A percentile compares a stretch with the other conserved stretches of the same genome.
Conservation (phyloP, 2,888 invertebrate species). For the Diarsia mendica region DNA sequence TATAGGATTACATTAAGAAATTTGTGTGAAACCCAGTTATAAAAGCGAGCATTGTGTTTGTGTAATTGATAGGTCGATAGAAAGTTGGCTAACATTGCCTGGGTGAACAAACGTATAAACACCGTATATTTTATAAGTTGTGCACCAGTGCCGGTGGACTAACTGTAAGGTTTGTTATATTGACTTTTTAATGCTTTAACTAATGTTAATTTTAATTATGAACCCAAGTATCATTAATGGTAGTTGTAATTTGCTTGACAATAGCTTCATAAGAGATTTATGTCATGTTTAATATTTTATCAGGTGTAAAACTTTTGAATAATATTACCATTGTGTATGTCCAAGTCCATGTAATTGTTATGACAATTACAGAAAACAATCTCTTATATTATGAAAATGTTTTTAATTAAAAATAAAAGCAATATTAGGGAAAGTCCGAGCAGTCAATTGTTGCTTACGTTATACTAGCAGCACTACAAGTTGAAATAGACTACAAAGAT, state of each 20-base stretch:
- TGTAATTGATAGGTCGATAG: slow-evolving; percentile 74
- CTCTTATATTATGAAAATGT: not conserved
- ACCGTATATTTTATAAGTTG: slow-evolving; percentile 71
- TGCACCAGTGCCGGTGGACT: slow-evolving; percentile 77
- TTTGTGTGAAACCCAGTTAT: slow-evolving; percentile 70
- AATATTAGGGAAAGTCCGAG: not conserved
- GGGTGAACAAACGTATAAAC: slow-evolving; percentile 74
- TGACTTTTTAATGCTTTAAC: slow-evolving; percentile 25
- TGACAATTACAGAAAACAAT: not conserved
- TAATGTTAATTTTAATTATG: slow-evolving; percentile 9
- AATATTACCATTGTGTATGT: not conserved
- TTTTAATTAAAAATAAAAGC: slow-evolving; percentile 9
- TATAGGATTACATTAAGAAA: slow-evolving; percentile 66
- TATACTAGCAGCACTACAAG: not conserved
- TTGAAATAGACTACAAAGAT: slow-evolving; percentile 10
- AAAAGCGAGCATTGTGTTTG: slow-evolving; percentile 73
- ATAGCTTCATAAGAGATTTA: not conserved
- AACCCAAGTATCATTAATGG: not conserved
- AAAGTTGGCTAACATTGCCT: slow-evolving; percentile 76
- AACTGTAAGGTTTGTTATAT: slow-evolving; percentile 82
- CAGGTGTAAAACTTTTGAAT: not conserved
- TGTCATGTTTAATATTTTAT: slow-evolving; percentile 2
- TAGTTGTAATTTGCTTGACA: slow-evolving; percentile 1
- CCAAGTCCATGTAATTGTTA: not conserved
- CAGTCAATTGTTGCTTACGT: too few species aligned